A percentile compares a stretch with the other conserved stretches of the same genome.
These are phyloP conservation scores for Montipora cactus DNA, from an alignment of 64 coral and sea anemone genomes.

Conservation along the genomic window DNA sequence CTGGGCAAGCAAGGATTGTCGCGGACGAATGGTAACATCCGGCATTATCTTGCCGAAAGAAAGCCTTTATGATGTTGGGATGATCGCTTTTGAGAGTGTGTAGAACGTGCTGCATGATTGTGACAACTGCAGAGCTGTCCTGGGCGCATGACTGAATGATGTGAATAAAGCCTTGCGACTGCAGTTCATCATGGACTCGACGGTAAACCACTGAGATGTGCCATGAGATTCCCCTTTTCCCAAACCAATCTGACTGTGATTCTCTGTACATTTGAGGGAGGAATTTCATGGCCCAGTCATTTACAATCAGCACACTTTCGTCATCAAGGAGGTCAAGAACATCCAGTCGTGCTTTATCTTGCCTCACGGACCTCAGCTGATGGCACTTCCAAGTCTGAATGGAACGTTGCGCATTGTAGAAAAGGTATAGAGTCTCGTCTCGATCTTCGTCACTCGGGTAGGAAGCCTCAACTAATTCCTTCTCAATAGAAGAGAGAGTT, in stretches of 20 bases:
- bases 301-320: neutral
- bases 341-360: conserved; percentile 25
- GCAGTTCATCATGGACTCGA: neutral
- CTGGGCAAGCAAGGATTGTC: neutral
- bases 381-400: no score
- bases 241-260: conserved; percentile 50
- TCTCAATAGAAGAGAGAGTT: no score
- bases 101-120: neutral
- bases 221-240: conserved; percentile 46
- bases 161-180: conserved; percentile 17
- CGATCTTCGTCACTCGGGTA: no score
- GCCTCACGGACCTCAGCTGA: neutral
- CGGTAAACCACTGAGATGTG: conserved; percentile 3
- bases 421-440: no score
- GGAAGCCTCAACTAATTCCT: no score
- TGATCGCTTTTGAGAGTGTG: neutral
- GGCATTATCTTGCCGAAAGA: conserved; percentile 16
- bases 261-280: conserved; percentile 21
- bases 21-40: conserved; percentile 12
- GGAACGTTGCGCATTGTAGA: no score
- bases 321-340: neutral
- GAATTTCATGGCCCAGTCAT: conserved; percentile 51
- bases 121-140: neutral
- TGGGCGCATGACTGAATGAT: conserved; percentile 5
- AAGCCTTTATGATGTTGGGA: neutral